Percentiles rank a stretch among this genome's conserved stretches.
Evolutionary conservation across 2,888 invertebrate species (phyloP).

Genomic region (Cotesia congregata): DNA sequence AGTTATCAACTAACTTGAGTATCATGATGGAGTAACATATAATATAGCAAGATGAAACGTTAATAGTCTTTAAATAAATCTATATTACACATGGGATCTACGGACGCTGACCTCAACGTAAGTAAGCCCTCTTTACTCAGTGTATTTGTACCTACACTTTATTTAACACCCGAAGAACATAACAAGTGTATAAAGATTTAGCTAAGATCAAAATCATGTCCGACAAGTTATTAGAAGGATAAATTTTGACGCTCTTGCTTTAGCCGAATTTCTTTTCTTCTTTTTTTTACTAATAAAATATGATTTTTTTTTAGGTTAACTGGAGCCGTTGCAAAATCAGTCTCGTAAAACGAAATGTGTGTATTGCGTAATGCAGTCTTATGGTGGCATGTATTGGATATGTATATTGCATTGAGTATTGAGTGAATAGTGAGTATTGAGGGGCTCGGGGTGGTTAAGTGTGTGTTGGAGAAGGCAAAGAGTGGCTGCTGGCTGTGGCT

Average conservation of each 20-base stretch:
- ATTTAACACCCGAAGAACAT: not conserved
- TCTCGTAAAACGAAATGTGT: not conserved
- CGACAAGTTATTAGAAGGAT: not conserved
- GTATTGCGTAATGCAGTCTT: not conserved
- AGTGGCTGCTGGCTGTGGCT: conserved; percentile 63
- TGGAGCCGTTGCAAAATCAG: not conserved
- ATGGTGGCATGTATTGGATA: not conserved
- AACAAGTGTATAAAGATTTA: not conserved
- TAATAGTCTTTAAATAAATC: not conserved
- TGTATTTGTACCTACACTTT: not conserved
- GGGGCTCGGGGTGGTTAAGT: conserved; percentile 37
- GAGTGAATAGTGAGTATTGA: conserved; percentile 40
- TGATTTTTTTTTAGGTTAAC: too few relatives aligned
- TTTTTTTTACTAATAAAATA: too few relatives aligned
- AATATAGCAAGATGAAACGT: not conserved
- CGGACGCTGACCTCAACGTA: not conserved
- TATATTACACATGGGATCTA: not conserved
- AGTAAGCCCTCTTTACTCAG: not conserved
- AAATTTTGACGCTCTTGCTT: not conserved
- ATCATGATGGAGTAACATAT: too few relatives aligned
- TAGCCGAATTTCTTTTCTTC: too few relatives aligned
- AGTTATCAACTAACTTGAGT: too few relatives aligned
- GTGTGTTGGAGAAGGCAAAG: conserved; percentile 51
- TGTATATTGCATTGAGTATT: not conserved
- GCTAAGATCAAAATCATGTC: not conserved